phyloP scores from a whole-genome alignment of 2,113 vertebrate genomes.

The Aramus guarauna region DNA sequence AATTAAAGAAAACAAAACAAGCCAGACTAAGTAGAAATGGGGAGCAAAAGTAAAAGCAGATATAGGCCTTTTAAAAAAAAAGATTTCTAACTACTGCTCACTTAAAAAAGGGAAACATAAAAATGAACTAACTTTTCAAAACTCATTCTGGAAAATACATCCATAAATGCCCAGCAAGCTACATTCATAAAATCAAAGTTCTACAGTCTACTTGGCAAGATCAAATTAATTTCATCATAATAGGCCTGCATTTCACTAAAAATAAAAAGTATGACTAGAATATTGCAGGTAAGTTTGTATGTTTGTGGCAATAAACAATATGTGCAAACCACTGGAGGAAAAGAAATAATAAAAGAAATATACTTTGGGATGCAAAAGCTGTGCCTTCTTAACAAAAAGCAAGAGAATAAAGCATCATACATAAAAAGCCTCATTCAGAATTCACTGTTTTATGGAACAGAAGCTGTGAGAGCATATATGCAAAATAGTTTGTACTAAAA shows the following conservation, averaged over 20 bases:
- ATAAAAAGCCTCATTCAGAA: constrained; percentile 8
- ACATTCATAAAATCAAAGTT: not conserved
- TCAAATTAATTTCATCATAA: not conserved
- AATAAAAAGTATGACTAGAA: not conserved
- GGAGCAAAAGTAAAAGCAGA: not conserved
- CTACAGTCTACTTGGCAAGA: not conserved
- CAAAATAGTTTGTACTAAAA: constrained; percentile 5
- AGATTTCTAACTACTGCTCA: not conserved
- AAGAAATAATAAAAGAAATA: not conserved
- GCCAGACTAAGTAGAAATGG: not conserved
- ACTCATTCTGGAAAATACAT: not conserved
- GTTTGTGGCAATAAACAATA: not conserved
- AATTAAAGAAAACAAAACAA: not conserved
- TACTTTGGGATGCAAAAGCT: not conserved
- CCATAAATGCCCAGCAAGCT: not conserved
- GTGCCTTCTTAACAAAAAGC: not conserved
- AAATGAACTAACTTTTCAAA: not conserved
- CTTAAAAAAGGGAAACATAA: not conserved
- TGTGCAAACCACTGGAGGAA: not conserved
- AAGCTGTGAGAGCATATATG: not conserved
- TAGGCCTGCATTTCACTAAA: not conserved
- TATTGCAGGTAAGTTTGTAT: not conserved
- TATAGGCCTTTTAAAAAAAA: not conserved
- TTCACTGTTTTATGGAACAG: not conserved
- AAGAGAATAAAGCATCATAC: not conserved